A percentile compares a stretch with the other conserved stretches of the same genome.
Evolutionary conservation across 2,888 invertebrate species (phyloP).

Genomic region (Ophion slaviceki): DNA sequence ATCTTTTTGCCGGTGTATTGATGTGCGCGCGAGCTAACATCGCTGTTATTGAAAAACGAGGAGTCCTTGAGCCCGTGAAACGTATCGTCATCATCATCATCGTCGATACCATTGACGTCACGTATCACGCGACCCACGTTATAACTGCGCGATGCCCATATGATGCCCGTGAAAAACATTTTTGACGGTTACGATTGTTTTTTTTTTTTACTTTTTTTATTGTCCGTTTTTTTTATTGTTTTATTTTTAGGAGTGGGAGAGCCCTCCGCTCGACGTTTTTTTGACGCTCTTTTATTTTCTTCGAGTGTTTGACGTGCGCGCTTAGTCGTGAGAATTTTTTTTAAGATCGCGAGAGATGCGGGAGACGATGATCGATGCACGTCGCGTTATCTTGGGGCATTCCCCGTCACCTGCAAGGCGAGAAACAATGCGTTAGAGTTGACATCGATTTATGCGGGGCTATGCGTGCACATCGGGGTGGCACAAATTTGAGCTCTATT

Average conservation of each 20-base stretch:
- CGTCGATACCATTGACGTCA: constrained; percentile 52
- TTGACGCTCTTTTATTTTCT: too few species aligned
- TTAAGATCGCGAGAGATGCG: too few species aligned
- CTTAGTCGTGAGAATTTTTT: too few species aligned
- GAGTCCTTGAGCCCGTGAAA: constrained; percentile 19
- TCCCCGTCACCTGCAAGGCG: too few species aligned
- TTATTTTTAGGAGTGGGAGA: background rate
- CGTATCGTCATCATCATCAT: constrained; percentile 60
- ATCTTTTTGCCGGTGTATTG: constrained; percentile 20
- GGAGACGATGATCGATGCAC: too few species aligned
- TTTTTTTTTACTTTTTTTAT: background rate
- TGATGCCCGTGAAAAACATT: constrained; percentile 64
- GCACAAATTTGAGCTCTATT: too few species aligned
- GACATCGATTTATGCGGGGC: too few species aligned
- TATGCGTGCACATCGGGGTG: too few species aligned
- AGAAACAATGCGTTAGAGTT: too few species aligned
- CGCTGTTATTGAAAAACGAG: constrained; percentile 69
- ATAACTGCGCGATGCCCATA: constrained; percentile 39
- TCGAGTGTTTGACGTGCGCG: too few species aligned
- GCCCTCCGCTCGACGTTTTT: too few species aligned
- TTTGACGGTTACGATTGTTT: constrained; percentile 34
- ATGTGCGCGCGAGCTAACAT: constrained; percentile 76
- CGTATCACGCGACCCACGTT: constrained; percentile 60
- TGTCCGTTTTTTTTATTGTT: background rate
- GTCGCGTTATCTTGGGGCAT: too few species aligned